Conservation (phyloP, 2,113 vertebrate species). For the Ciconia maguari region DNA sequence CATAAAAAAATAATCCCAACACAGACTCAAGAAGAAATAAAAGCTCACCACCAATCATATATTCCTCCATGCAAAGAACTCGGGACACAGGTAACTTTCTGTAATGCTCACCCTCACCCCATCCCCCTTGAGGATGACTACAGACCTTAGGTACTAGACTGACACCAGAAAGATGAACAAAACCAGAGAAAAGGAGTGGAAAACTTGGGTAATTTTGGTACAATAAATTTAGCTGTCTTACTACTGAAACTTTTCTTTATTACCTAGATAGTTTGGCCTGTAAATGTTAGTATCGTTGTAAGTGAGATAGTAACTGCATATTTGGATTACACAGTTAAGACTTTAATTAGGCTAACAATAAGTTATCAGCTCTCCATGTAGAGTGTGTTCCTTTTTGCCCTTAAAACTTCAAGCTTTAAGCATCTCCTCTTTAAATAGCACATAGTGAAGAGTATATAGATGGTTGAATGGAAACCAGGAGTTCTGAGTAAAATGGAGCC, state of each 20-base stretch:
- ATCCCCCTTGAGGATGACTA: neutral
- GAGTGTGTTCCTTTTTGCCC: neutral
- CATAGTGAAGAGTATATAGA: neutral
- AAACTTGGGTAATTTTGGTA: neutral
- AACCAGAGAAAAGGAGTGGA: neutral
- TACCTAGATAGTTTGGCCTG: neutral
- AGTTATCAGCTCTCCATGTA: neutral
- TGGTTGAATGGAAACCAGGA: neutral
- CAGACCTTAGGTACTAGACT: neutral
- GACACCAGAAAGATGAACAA: neutral
- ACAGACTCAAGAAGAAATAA: neutral
- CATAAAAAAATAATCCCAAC: neutral
- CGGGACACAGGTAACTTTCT: neutral
- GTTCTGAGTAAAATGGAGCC: neutral
- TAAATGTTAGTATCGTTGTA: neutral
- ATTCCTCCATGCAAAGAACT: neutral
- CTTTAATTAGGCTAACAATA: neutral
- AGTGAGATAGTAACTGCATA: neutral
- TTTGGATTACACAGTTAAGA: neutral
- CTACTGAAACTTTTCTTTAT: neutral
- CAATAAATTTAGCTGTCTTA: neutral
- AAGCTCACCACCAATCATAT: accelerated
- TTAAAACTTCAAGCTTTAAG: neutral
- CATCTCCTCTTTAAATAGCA: neutral
- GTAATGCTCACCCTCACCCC: neutral